Evolutionary conservation across 2,113 vertebrate species (phyloP).

Genomic region (Lagopus leucura): DNA sequence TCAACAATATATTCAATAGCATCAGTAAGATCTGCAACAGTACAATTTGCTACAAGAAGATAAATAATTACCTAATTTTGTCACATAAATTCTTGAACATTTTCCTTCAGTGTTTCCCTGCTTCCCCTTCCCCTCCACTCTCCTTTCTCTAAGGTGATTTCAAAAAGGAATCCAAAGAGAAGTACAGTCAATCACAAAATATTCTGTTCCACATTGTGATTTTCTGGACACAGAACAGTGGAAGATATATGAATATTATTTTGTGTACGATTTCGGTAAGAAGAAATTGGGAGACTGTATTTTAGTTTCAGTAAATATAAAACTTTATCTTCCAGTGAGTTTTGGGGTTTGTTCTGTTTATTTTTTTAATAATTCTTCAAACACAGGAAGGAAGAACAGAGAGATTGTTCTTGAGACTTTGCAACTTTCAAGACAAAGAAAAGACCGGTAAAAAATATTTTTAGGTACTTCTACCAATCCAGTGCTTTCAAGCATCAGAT

Average conservation of each 20-base stretch:
- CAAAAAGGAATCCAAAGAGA: neutral
- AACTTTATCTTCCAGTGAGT: neutral
- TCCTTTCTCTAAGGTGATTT: neutral
- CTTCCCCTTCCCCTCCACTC: too few species aligned
- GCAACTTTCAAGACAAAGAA: neutral
- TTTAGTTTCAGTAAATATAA: neutral
- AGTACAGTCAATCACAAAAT: neutral
- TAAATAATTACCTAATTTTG: neutral
- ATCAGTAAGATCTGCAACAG: neutral
- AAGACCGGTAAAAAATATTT: neutral
- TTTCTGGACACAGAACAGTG: neutral
- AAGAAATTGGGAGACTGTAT: neutral
- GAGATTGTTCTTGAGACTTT: constrained; percentile 2
- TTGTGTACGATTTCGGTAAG: neutral
- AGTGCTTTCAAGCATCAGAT: neutral
- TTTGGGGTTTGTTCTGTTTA: too few species aligned
- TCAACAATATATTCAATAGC: neutral
- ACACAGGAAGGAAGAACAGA: neutral
- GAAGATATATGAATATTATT: neutral
- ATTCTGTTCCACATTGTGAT: neutral
- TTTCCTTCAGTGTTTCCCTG: neutral
- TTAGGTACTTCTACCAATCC: neutral
- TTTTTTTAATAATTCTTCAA: constrained; percentile 35
- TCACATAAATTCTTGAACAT: neutral
- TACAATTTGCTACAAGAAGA: neutral